phyloP scores from a whole-genome alignment of 2,888 invertebrate genomes.

The Noctua comes region DNA sequence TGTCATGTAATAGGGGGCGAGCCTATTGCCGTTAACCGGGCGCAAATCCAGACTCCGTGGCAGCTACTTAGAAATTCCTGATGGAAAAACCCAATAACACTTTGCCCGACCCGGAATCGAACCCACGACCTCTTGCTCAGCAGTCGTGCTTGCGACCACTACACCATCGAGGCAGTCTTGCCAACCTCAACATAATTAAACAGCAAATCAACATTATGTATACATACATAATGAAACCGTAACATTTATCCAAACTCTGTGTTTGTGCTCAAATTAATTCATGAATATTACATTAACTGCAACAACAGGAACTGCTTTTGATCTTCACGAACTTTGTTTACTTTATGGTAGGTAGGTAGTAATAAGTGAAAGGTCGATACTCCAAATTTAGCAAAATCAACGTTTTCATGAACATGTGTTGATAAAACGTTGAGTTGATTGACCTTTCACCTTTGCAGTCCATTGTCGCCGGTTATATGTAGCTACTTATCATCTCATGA shows the following conservation, averaged over 20 bases:
- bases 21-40: too few relatives aligned
- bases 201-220: conserved; percentile 5
- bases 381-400: neutral
- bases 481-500: neutral
- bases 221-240: neutral
- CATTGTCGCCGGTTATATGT: too few relatives aligned
- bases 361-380: too few relatives aligned
- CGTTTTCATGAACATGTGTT: neutral
- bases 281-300: conserved; percentile 22
- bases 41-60: too few relatives aligned
- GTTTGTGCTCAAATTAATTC: conserved; percentile 11
- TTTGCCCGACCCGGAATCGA: too few relatives aligned
- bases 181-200: conserved; percentile 1
- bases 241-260: conserved; percentile 1
- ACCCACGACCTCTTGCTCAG: too few relatives aligned
- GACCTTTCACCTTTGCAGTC: neutral
- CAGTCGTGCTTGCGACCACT: too few relatives aligned
- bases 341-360: neutral
- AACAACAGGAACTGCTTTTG: neutral
- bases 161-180: too few relatives aligned
- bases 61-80: too few relatives aligned
- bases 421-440: too few relatives aligned
- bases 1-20: too few relatives aligned
- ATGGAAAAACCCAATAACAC: too few relatives aligned
- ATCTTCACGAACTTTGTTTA: neutral